Conservation (phyloP, 2,113 vertebrate species). For the Phalacrocorax aristotelis region DNA sequence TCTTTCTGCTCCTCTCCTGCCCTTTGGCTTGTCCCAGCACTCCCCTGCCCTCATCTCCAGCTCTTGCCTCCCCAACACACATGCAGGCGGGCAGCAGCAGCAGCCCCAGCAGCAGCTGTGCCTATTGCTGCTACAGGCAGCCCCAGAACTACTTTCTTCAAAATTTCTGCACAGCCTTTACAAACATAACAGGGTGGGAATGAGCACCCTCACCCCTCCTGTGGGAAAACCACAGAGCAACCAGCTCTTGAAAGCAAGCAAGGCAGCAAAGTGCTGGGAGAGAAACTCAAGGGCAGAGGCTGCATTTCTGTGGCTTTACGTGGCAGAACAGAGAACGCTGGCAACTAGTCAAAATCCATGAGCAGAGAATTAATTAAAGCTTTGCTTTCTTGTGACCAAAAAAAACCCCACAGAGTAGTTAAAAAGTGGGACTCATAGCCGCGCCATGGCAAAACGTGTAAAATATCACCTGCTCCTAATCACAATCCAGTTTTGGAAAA, state of each 20-base stretch:
- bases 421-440: background rate
- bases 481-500: background rate
- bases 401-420: background rate
- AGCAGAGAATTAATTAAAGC: background rate
- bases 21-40: background rate
- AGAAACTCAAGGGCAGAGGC: background rate
- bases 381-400: background rate
- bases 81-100: fast-evolving
- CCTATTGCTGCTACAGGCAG: background rate
- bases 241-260: background rate
- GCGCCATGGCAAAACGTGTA: background rate
- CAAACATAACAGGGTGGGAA: fast-evolving
- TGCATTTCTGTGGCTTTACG: background rate
- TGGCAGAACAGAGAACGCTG: background rate
- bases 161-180: background rate
- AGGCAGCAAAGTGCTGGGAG: background rate
- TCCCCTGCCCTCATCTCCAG: background rate
- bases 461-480: background rate
- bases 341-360: background rate
- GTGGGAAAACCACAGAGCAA: background rate
- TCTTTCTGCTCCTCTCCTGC: background rate
- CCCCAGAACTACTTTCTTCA: background rate
- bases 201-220: background rate
- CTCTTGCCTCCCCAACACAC: background rate
- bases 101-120: background rate